Conservation (phyloP, 2,888 invertebrate species). For the Metacarcinus magister region DNA sequence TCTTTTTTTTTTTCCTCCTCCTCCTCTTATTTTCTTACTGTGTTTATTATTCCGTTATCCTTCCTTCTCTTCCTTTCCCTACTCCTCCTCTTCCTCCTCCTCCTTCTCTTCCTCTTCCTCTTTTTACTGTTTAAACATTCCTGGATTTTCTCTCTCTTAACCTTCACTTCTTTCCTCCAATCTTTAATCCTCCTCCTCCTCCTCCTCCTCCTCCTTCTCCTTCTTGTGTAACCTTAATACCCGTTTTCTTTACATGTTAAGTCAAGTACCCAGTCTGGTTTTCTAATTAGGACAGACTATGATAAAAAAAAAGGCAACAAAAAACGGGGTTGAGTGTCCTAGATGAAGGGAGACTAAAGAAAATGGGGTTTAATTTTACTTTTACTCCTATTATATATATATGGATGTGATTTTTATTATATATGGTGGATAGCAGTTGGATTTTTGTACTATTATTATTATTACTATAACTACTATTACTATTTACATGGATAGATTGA, state of each 20-base stretch:
- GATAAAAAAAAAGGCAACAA: not conserved
- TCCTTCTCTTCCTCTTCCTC: not conserved
- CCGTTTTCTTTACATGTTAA: not conserved
- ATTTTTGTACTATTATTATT: too few relatives aligned
- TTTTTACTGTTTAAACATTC: not conserved
- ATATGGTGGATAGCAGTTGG: too few relatives aligned
- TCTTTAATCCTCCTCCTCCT: not conserved
- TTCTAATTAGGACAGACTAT: constrained; percentile 47
- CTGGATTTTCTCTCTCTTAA: not conserved
- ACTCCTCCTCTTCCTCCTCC: not conserved
- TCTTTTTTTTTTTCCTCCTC: not conserved
- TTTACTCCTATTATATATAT: too few relatives aligned
- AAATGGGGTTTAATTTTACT: not conserved
- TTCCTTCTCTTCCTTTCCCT: not conserved
- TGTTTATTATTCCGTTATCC: not conserved
- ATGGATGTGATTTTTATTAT: too few relatives aligned
- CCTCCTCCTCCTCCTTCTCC: not conserved
- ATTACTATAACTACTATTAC: too few relatives aligned
- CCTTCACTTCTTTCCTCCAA: not conserved
- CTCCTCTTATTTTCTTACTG: not conserved
- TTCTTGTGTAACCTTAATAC: not conserved
- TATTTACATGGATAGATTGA: too few relatives aligned
- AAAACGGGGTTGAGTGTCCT: not conserved
- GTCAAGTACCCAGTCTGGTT: not conserved
- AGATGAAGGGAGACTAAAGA: not conserved